phyloP scores from a whole-genome alignment of 2,888 invertebrate species.

The Nomada fabriciana region DNA sequence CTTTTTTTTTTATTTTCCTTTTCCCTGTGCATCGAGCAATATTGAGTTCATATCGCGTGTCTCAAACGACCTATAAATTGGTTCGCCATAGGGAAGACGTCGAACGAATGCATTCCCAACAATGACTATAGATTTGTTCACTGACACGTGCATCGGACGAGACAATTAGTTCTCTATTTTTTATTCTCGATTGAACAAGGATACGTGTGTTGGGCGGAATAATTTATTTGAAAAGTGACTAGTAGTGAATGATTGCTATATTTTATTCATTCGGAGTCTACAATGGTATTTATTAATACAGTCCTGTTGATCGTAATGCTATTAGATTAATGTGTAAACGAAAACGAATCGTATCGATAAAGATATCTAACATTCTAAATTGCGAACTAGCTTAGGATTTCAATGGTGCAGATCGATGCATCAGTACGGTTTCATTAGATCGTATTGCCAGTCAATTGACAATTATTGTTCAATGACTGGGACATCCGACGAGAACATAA shows the following conservation, averaged over 20 bases:
- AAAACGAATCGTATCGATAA: background rate
- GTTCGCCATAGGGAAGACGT: background rate
- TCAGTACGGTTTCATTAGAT: slow-evolving; percentile 67
- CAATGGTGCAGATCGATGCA: slow-evolving; percentile 24
- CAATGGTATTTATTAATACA: no score
- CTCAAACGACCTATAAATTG: background rate
- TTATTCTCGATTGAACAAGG: background rate
- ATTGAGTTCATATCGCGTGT: slow-evolving; percentile 21
- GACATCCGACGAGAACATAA: slow-evolving; percentile 39
- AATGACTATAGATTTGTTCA: slow-evolving; percentile 3
- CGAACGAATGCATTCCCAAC: background rate
- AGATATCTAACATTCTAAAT: background rate
- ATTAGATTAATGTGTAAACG: background rate
- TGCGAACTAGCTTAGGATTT: slow-evolving; percentile 26
- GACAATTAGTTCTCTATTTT: background rate
- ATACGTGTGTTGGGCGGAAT: no score
- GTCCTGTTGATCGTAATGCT: background rate
- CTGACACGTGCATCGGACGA: background rate
- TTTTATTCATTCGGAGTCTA: no score
- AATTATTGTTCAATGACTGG: slow-evolving; percentile 55
- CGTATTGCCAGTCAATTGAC: slow-evolving; percentile 68
- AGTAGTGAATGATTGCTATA: no score
- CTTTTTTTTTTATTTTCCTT: background rate
- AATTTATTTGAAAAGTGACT: no score
- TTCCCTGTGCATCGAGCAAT: background rate